phyloP scores from a whole-genome alignment of 1,140 invertebrate species.

The Camponotus pennsylvanicus region DNA sequence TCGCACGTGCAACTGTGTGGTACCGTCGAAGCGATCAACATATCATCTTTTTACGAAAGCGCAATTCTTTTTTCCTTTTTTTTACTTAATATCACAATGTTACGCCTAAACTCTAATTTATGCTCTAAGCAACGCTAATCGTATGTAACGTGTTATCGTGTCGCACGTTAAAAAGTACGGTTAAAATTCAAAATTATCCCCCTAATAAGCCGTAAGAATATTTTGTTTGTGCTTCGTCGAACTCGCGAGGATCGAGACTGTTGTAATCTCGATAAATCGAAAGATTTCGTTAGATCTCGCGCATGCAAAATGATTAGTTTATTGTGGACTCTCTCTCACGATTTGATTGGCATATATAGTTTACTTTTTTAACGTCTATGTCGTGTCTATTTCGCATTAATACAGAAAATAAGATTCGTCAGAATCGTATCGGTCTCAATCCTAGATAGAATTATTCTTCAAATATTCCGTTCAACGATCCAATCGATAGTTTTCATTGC shows the following conservation, averaged over 20 bases:
- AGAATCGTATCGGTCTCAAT: not conserved
- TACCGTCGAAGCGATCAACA: constrained; percentile 74
- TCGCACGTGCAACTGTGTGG: constrained; percentile 46
- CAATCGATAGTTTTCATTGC: not conserved
- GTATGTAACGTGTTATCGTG: constrained; percentile 32
- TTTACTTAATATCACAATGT: constrained; percentile 82
- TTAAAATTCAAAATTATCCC: constrained; percentile 30
- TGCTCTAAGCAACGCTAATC: constrained; percentile 72
- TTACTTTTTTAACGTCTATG: not conserved
- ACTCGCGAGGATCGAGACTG: not conserved
- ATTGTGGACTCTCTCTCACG: not conserved
- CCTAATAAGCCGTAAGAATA: constrained; percentile 45
- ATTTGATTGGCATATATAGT: not conserved
- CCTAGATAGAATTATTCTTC: not conserved
- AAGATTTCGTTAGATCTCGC: not conserved
- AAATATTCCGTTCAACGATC: not conserved
- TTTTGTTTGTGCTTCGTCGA: constrained; percentile 61
- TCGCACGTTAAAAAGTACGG: constrained; percentile 15
- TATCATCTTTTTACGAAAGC: constrained; percentile 77
- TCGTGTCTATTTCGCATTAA: not conserved
- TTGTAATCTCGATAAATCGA: not conserved
- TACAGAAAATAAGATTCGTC: constrained; percentile 8
- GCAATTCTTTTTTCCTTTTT: constrained; percentile 21
- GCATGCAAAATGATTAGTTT: not conserved
- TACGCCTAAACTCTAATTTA: constrained; percentile 75